Evolutionary conservation across 2,113 vertebrate species (phyloP), one percentile per base, ranked within the genome.

Genomic region (Chloropsis hardwickii): DNA sequence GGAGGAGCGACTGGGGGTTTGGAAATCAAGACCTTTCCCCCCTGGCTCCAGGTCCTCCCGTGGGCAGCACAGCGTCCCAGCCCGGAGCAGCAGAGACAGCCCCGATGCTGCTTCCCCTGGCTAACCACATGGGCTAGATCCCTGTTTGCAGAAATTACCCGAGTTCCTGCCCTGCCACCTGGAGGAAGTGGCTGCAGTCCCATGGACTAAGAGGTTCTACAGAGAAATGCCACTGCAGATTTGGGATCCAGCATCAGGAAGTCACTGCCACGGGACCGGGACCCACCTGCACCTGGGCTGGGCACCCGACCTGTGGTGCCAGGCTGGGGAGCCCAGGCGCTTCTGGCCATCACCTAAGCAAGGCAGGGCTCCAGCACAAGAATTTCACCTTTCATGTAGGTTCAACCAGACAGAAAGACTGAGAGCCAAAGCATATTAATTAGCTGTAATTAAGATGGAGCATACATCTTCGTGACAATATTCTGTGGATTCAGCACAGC

Each of bases 111-210:
- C 39, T 39, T 15, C 0, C 2, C 79, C 29, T 0, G 3, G 45
- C 15, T 42, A 1, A 15, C 31, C 51, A 25, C 12, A 2, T 1
- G 8, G 45, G 45, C 24, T 4, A 1, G 23, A 20, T 22, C 21
- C 47, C 37, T 11, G 0, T 2, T 73, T 53, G 8, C 7, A 12
- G 10, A 9, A 25, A 24, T 71, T 0, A 18, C 1, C 0, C 0
- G 21, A 27, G 28, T 3, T 50, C 40, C 56, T 42, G 35, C 12
- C 24, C 54, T 16, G 22, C 15, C 6, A 8, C 40, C 40, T 8
- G 64, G 6, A 67, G 44, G 73, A 58, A 2, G 24, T 40, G 40
- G 14, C 54, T 24, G 31, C 29, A 29, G 19, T 1, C 18, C 40
- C 12, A 2, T 2, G 50, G 31, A 4, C 10, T 5, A 4, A 11